Percentiles rank a stretch among this genome's conserved stretches.
phyloP scores from a whole-genome alignment of 1,140 invertebrate genomes.

The Lycorma delicatula region DNA sequence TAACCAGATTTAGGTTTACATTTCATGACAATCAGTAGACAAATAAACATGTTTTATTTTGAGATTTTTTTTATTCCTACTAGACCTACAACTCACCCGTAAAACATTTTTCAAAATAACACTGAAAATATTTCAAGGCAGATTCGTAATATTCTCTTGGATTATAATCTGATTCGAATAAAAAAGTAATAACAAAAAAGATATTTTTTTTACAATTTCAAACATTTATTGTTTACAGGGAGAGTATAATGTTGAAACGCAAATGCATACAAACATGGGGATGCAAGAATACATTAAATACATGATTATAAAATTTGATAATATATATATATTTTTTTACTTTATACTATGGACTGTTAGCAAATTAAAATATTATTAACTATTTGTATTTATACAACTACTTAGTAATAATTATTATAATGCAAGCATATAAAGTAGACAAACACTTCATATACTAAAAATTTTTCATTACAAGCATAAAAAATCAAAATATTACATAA shows the following conservation, averaged over 20 bases:
- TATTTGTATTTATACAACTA: constrained; percentile 3
- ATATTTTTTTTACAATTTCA: too few relatives aligned
- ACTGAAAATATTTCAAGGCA: too few relatives aligned
- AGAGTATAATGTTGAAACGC: not conserved
- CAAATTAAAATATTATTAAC: not conserved
- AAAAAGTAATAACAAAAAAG: too few relatives aligned
- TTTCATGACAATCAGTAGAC: too few relatives aligned
- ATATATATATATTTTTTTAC: not conserved
- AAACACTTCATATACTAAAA: not conserved
- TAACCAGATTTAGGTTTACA: too few relatives aligned
- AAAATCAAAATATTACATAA: not conserved
- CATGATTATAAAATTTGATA: constrained; percentile 3
- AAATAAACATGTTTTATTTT: too few relatives aligned
- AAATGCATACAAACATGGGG: constrained; percentile 5
- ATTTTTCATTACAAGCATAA: not conserved
- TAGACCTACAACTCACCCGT: too few relatives aligned
- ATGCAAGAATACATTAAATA: constrained; percentile 6
- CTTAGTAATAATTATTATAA: too few relatives aligned
- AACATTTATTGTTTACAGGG: constrained; percentile 3
- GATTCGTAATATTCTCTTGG: too few relatives aligned
- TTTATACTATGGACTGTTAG: not conserved
- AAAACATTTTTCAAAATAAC: too few relatives aligned
- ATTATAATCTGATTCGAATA: too few relatives aligned
- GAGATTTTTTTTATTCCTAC: too few relatives aligned
- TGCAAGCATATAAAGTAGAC: not conserved